These are phyloP conservation scores for Acropternis orthonyx DNA, from an alignment of 2,797 vertebrate genomes.

Conservation along the genomic window DNA sequence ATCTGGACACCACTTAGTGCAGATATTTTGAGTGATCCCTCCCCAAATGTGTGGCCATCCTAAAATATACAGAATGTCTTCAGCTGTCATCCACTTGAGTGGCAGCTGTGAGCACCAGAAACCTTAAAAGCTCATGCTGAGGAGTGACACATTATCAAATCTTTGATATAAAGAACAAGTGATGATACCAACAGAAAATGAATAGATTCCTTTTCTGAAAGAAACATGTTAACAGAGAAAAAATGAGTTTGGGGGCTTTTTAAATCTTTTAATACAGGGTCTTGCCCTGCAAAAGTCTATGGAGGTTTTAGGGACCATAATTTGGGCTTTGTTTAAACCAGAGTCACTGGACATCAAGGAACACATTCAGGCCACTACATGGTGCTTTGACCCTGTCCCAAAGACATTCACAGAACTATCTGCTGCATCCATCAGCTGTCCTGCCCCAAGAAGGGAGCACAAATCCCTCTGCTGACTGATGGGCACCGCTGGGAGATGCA, in stretches of 20 bases:
- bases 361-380: neutral
- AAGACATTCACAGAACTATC: neutral
- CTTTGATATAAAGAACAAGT: neutral
- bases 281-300: neutral
- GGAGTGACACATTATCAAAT: neutral
- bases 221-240: neutral
- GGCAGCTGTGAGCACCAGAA: conserved; percentile 22
- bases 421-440: neutral
- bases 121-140: neutral
- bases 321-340: neutral
- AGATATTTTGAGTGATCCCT: neutral
- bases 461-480: conserved; percentile 21
- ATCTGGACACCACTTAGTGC: neutral
- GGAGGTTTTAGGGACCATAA: neutral
- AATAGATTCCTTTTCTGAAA: neutral
- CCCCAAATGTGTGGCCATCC: neutral
- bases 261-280: neutral
- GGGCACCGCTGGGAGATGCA: neutral
- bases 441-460: neutral
- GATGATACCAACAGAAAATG: neutral
- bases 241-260: neutral
- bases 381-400: neutral
- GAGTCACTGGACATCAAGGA: neutral
- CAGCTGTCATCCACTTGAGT: conserved; percentile 5
- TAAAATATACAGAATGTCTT: neutral